Percentiles rank a stretch among this genome's conserved stretches.
Conservation (phyloP, 2,113 vertebrate species). For the Phalacrocorax aristotelis region DNA sequence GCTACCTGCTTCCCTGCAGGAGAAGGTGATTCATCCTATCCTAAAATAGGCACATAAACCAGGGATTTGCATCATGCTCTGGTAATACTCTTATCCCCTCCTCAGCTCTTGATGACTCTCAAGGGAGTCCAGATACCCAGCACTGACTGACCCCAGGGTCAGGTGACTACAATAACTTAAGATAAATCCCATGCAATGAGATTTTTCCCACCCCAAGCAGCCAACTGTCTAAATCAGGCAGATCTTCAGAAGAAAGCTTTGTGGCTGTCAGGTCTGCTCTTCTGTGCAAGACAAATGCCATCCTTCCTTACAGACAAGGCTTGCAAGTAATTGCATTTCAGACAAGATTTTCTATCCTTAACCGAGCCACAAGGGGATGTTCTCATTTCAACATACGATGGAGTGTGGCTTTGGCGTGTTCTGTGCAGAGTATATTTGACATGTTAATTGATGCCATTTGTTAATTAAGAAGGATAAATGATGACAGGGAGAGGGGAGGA, state of each 20-base stretch:
- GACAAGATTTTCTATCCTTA: background rate
- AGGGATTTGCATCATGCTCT: background rate
- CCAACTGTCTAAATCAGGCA: background rate
- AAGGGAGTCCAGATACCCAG: background rate
- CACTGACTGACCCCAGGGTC: background rate
- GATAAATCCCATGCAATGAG: background rate
- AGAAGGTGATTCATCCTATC: conserved; percentile 1
- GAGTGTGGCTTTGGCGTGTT: background rate
- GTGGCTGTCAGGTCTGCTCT: background rate
- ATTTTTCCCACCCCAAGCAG: background rate
- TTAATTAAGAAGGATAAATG: conserved; percentile 62
- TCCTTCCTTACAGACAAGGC: background rate
- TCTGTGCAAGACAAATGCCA: conserved; percentile 11
- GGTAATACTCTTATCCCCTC: background rate
- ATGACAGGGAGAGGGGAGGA: conserved; percentile 25
- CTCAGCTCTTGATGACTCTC: background rate
- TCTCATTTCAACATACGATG: background rate
- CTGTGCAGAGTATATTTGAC: background rate
- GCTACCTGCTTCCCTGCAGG: background rate
- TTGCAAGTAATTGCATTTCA: background rate
- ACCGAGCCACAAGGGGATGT: background rate
- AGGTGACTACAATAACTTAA: background rate
- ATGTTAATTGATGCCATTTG: conserved; percentile 57
- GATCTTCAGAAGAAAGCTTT: conserved; percentile 1
- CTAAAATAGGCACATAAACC: background rate